phyloP scores from a whole-genome alignment of 2,888 invertebrate species.

The Thysanoteuthis rhombus region DNA sequence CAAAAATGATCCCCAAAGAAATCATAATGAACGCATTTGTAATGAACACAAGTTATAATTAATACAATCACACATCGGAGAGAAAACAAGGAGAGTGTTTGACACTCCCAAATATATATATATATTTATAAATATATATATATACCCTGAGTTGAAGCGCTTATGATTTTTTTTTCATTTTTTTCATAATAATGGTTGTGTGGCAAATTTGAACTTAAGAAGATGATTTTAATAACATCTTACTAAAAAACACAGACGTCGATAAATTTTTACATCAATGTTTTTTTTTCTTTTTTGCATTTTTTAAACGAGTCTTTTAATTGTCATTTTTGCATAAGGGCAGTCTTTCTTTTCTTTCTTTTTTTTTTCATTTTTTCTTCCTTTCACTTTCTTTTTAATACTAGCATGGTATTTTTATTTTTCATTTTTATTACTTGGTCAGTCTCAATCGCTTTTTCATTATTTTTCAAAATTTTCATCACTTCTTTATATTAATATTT shows the following conservation, averaged over 20 bases:
- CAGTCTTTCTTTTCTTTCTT: neutral
- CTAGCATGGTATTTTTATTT: neutral
- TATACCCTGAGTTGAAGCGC: neutral
- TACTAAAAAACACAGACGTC: neutral
- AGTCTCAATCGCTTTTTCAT: neutral
- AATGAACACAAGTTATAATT: neutral
- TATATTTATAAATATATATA: neutral
- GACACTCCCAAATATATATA: neutral
- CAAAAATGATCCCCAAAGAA: too few relatives aligned
- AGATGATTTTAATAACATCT: neutral
- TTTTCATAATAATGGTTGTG: neutral
- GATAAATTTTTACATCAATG: conserved; percentile 21
- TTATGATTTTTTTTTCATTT: neutral
- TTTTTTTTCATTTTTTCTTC: neutral
- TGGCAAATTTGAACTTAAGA: neutral
- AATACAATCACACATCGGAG: neutral
- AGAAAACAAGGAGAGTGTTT: neutral
- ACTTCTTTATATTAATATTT: too few relatives aligned
- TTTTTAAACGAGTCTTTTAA: neutral
- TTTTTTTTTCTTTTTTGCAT: neutral
- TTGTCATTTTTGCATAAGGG: neutral
- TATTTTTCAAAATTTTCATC: neutral
- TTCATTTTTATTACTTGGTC: neutral
- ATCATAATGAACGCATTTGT: neutral
- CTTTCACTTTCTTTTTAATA: neutral